phyloP scores from a whole-genome alignment of 2,113 vertebrate genomes.

The Pollimyrus isidori region DNA sequence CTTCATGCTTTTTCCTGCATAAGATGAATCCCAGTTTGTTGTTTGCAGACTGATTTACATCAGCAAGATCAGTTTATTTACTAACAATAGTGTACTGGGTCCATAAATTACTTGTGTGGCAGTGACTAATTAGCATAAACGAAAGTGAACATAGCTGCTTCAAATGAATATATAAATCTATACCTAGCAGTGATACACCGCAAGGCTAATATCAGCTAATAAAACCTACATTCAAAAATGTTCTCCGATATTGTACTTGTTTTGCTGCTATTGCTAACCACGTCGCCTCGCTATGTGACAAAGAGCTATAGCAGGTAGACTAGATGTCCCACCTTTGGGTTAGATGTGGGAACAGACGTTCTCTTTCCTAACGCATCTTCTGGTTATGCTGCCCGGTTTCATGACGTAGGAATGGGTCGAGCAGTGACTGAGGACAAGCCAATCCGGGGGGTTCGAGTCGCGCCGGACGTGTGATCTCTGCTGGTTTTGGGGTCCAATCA shows the following conservation, averaged over 20 bases:
- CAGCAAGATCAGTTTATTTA: background rate
- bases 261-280: background rate
- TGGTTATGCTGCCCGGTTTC: background rate
- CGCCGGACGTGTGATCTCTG: background rate
- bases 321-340: background rate
- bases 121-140: background rate
- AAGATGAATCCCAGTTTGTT: background rate
- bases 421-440: background rate
- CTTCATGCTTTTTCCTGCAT: background rate
- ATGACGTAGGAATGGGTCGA: background rate
- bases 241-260: background rate
- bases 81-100: background rate
- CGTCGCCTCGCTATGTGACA: background rate
- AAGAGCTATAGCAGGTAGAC: background rate
- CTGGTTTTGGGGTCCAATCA: background rate
- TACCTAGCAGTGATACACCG: background rate
- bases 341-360: background rate
- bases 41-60: background rate
- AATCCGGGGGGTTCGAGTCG: background rate
- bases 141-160: background rate
- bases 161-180: background rate
- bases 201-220: background rate
- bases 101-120: background rate
- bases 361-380: background rate
- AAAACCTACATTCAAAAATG: background rate